Evolutionary conservation across 2,888 invertebrate genomes (phyloP).

Genomic region (Ectropis crepuscularia): DNA sequence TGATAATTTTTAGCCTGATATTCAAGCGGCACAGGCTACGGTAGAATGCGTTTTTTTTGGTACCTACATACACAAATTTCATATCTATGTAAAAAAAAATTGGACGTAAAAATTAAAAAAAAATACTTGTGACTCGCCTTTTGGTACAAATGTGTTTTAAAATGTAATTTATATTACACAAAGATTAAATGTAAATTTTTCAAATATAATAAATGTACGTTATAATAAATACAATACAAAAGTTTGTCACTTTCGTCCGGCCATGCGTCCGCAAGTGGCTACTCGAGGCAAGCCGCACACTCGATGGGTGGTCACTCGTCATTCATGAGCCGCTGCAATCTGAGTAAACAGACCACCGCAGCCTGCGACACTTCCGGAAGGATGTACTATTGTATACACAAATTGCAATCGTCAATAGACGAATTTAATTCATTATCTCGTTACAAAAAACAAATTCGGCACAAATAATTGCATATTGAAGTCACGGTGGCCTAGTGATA

Average conservation of each 20-base stretch:
- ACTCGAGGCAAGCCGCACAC: conserved; percentile 57
- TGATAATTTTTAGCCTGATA: no score
- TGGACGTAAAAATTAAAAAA: no score
- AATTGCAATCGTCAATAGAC: conserved; percentile 32
- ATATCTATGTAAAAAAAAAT: no score
- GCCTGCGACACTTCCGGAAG: conserved; percentile 71
- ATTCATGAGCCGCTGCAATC: conserved; percentile 60
- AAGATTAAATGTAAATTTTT: background rate
- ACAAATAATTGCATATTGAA: background rate
- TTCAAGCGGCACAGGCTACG: no score
- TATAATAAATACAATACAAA: background rate
- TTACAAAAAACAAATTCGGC: background rate
- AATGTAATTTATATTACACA: no score
- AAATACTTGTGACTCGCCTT: no score
- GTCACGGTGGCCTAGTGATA: background rate
- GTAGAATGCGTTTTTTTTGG: no score
- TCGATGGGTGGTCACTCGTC: conserved; percentile 78
- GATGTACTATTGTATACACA: conserved; percentile 53
- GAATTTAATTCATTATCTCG: conserved; percentile 5
- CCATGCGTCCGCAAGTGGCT: conserved; percentile 56
- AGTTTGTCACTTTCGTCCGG: conserved; percentile 51
- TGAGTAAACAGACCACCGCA: conserved; percentile 68
- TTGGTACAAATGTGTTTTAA: no score
- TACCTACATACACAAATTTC: no score
- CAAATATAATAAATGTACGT: no score